Base-by-base conservation (phyloP, 2,888 invertebrate species). In the Acrocyrtus sp. region DNA sequence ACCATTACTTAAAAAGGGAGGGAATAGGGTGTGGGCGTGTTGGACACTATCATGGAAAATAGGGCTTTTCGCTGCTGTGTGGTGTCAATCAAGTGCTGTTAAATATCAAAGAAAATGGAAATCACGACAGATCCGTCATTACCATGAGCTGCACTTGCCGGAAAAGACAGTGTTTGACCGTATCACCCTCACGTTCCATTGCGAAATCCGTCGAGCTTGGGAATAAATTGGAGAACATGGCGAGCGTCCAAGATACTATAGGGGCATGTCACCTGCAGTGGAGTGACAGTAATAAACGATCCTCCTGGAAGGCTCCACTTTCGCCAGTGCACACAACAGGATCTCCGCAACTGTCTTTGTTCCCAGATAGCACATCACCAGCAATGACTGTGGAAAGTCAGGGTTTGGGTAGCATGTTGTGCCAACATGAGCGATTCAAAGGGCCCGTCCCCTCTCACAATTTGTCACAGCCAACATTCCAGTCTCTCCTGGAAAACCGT, bases 231-330 rank as follows among this genome's bases (percentile, higher is more conserved):
- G 34, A 34, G n/a, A 34, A 34, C 39, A 62, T 69, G 54, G 61
- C 47, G 19, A 54, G 58, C 27, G 43, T 45, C 27, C 63, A 45
- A n/a, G 29, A 21, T 51, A n/a, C n/a, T n/a, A 60, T 24, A 58
- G 57, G 47, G 27, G 48, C 58, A 60, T 58, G 60, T 53, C 53
- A 53, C 60, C 53, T 58, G 72, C 63, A 58, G 39, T 29, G 50
- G 26, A 60, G 39, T 58, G 65, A 65, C 60, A 72, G 72, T 72
- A 45, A 50, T 41, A 53, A 50, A 29, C 53, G n/a, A 50, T 22
- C 22, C 50, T 12, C 57, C 63, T 39, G 12, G 21, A 48, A 29
- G 54, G 26, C n/a, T 21, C 43, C 22, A 22, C 22, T n/a, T 4
- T 27, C n/a, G 63, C 19, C 17, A 27, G 21, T 39, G 41, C 27